Base-by-base conservation (phyloP, 2,113 vertebrate species). In the Ariopsis seemanni region DNA sequence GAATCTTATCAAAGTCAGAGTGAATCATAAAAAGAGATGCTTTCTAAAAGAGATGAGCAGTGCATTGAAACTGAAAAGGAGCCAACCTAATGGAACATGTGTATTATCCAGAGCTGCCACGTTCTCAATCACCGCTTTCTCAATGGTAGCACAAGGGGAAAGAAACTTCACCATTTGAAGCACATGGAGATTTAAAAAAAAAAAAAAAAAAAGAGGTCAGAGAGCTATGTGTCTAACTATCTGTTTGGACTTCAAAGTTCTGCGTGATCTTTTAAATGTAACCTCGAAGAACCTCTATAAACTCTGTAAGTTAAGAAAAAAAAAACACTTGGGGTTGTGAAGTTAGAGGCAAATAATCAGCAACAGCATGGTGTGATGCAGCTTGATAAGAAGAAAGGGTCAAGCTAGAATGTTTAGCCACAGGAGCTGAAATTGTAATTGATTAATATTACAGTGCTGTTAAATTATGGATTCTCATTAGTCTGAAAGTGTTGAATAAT, bases 11-110 rank as follows among this genome's bases (percentile, higher is more conserved):
- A 88, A 69, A 30, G 71, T 83, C 86, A 82, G 77, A 57, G 5
- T 80, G 89, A 90, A 80, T 85, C 72, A 89, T 53, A 83, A 85
- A 89, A 90, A 85, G 78, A 86, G 15, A 25, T 11, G 62, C 34
- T 79, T 55, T 60, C 65, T 85, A 71, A 90, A 74, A 57, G 58
- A 25, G 30, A 50, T 14, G 55, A n/a, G 82, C 30, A 14, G 55
- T 15, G 85, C 11, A 15, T 1, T 14, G 52, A 30, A 30, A 30
- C 88, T 90, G 89, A 90, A 90, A 88, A 80, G 83, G 15, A n/a
- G 17, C 48, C 55, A 79, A 82, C 18, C 86, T 90, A 90, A 90
- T 90, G 89, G 89, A 88, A 1, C 53, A 79, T 15, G 30, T 71
- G 77, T 57, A 85, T 87, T 89, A 85, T 84, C 85, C 30, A 1